phyloP scores from a whole-genome alignment of 2,888 invertebrate genomes.

The Acrocera orbiculus region DNA sequence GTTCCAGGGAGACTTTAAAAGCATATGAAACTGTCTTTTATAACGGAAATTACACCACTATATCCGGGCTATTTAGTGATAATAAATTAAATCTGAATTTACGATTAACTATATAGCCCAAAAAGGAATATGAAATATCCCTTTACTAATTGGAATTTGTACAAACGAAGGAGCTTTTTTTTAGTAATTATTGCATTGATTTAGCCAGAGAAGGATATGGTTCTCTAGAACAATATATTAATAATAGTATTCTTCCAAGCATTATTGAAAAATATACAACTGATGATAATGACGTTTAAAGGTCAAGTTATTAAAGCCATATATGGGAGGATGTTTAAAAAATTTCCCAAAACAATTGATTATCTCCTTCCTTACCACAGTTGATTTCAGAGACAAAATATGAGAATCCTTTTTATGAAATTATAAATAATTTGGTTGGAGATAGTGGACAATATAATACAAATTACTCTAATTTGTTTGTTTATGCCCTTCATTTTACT shows the following conservation, averaged over 20 bases:
- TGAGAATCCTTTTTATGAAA: conserved; percentile 25
- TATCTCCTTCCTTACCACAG: conserved; percentile 25
- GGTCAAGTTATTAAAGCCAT: conserved; percentile 22
- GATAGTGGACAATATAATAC: too few species aligned
- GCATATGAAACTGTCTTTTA: conserved; percentile 39
- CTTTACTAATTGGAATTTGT: conserved; percentile 49
- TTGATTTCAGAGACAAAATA: conserved; percentile 26
- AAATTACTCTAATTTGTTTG: conserved; percentile 15
- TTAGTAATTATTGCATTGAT: conserved; percentile 41
- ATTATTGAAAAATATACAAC: conserved; percentile 32
- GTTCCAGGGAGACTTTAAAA: conserved; percentile 40
- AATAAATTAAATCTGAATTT: too few species aligned
- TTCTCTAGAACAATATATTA: conserved; percentile 39
- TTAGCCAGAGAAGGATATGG: conserved; percentile 37
- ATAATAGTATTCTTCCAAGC: conserved; percentile 40
- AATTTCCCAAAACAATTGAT: too few species aligned
- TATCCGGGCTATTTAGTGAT: conserved; percentile 41
- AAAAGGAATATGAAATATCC: too few species aligned
- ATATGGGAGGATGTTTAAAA: conserved; percentile 26
- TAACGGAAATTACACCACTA: conserved; percentile 39
- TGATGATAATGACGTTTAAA: not conserved
- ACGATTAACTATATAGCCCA: too few species aligned
- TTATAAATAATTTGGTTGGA: too few species aligned
- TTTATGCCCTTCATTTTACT: conserved; percentile 26
- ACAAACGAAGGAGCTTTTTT: conserved; percentile 45